Evolutionary conservation across 2,888 invertebrate genomes (phyloP).

Genomic region (Rhagium mordax): DNA sequence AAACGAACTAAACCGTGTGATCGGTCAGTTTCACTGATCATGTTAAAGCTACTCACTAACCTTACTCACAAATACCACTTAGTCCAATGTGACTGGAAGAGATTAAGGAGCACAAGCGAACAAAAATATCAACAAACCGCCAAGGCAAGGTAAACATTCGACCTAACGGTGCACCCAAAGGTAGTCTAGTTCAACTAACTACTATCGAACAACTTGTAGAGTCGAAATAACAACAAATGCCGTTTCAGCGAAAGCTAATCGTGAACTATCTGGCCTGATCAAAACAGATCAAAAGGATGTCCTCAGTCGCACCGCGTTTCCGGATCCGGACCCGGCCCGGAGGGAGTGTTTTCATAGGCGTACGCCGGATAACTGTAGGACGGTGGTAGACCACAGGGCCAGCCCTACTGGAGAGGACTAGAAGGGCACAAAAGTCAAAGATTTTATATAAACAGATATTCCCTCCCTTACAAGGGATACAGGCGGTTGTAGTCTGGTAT

Average conservation of each 20-base stretch:
- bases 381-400: neutral
- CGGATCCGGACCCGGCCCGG: slow-evolving; percentile 47
- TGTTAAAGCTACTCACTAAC: slow-evolving; percentile 7
- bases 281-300: slow-evolving; percentile 49
- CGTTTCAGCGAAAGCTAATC: slow-evolving; percentile 46
- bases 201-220: slow-evolving; percentile 24
- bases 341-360: slow-evolving; percentile 48
- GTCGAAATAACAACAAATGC: slow-evolving; percentile 24
- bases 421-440: neutral
- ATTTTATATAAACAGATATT: too few relatives aligned
- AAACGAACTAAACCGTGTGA: too few relatives aligned
- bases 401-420: neutral
- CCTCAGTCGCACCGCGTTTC: slow-evolving; percentile 46
- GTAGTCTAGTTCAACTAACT: neutral
- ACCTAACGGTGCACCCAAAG: neutral
- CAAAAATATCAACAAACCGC: neutral
- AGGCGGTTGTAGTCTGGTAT: too few relatives aligned
- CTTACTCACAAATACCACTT: neutral
- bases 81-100: neutral
- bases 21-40: too few relatives aligned
- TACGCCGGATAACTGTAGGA: neutral
- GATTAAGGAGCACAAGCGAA: neutral
- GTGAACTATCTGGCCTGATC: slow-evolving; percentile 42
- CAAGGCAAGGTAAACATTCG: neutral
- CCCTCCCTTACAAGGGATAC: too few relatives aligned